These are phyloP conservation scores for Bos javanicus DNA, from an alignment of 2,113 vertebrate genomes.

Conservation along the genomic window DNA sequence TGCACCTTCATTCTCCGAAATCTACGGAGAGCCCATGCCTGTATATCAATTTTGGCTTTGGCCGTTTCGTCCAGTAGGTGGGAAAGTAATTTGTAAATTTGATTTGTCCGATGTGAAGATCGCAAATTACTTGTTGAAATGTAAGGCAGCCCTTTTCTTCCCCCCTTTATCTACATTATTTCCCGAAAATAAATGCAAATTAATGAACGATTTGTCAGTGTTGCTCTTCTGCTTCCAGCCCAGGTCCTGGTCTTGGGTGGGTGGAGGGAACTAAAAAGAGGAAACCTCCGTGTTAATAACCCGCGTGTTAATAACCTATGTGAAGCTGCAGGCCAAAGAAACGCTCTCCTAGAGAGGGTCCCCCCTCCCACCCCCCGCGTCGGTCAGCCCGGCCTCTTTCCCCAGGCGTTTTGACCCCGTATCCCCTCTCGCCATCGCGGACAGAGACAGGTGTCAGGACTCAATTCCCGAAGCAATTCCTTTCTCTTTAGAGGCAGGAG, in stretches of 20 bases:
- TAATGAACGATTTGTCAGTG: constrained; percentile 73
- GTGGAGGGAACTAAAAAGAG: background rate
- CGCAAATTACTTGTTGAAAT: constrained; percentile 77
- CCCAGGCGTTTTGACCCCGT: constrained; percentile 53
- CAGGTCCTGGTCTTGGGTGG: background rate
- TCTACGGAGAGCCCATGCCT: constrained; percentile 20
- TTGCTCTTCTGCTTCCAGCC: constrained; percentile 66
- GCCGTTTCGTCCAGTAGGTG: constrained; percentile 66
- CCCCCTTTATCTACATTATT: constrained; percentile 63
- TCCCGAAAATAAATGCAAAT: constrained; percentile 82
- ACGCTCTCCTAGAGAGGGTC: background rate
- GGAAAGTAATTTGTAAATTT: constrained; percentile 74
- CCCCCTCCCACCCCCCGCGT: background rate
- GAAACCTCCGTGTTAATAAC: background rate
- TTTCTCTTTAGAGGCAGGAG: constrained; percentile 63
- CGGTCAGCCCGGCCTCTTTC: background rate
- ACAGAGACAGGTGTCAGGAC: constrained; percentile 70
- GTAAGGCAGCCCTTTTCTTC: constrained; percentile 77
- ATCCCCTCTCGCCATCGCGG: constrained; percentile 21
- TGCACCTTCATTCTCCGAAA: constrained; percentile 47
- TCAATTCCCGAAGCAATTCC: constrained; percentile 54
- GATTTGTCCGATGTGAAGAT: constrained; percentile 76
- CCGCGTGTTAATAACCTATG: constrained; percentile 2
- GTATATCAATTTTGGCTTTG: constrained; percentile 54
- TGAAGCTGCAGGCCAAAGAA: constrained; percentile 23